Conservation (phyloP, 2,113 vertebrate genomes). For the Brachionichthys hirsutus region DNA sequence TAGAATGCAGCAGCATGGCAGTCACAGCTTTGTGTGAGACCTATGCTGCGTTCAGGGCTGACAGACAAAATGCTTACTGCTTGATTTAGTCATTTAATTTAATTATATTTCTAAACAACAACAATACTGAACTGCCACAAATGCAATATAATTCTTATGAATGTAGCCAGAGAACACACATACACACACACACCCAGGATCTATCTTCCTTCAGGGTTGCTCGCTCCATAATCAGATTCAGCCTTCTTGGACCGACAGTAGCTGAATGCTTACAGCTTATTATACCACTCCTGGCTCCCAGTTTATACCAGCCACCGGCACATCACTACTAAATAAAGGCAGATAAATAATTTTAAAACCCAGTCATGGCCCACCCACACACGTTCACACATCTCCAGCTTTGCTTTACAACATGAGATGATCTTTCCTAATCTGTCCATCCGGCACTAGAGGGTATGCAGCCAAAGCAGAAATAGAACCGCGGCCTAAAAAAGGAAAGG, state of each 20-base stretch:
- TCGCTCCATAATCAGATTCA: conserved; percentile 61
- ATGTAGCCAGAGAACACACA: too few relatives aligned
- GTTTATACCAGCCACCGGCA: not conserved
- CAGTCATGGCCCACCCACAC: conserved; percentile 39
- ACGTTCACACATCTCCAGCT: conserved; percentile 54
- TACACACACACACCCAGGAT: conserved; percentile 32
- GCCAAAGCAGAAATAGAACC: conserved; percentile 53
- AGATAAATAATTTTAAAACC: not conserved
- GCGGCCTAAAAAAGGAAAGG: conserved; percentile 35
- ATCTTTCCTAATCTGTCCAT: conserved; percentile 46
- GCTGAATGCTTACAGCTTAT: not conserved
- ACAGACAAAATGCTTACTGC: too few relatives aligned
- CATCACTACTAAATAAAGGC: not conserved
- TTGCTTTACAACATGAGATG: conserved; percentile 40
- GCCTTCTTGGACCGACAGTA: conserved; percentile 24
- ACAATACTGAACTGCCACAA: too few relatives aligned
- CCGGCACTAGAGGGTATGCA: conserved; percentile 16
- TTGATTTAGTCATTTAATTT: too few relatives aligned
- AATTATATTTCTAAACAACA: too few relatives aligned
- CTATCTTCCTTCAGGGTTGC: conserved; percentile 39
- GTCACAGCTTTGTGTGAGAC: too few relatives aligned
- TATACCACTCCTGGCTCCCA: not conserved
- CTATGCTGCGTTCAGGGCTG: too few relatives aligned
- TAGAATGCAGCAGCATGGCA: too few relatives aligned
- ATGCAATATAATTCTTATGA: too few relatives aligned